Evolutionary conservation across 2,888 invertebrate species (phyloP), one percentile per base, ranked within the genome.

Genomic region (Tricholauxania praeusta): DNA sequence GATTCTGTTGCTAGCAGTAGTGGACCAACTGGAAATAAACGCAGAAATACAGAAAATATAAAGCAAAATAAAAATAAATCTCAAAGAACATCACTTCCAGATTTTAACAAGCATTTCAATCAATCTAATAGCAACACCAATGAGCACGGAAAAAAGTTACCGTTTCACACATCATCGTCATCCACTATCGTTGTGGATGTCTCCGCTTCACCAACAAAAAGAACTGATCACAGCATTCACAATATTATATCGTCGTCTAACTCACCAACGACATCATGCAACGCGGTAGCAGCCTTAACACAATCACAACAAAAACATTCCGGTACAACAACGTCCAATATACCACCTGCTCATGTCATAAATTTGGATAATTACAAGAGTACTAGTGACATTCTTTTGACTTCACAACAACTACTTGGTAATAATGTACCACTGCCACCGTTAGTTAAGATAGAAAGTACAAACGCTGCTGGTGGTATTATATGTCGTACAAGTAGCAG

Each of bases 331-430:
- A 7, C 51, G 12, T 19, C 19, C 47, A 28, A 15, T 22, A 39
- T 52, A 14, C 39, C 82, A 12, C 74, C 78, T 67, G 82, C 87
- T 32, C 86, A 85, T 76, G 76, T 86, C 74, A 86, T 87, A 69
- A 85, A 86, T 76, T 80, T 87, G 74, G 87, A 87, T 74, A 83
- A 87, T 71, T 85, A 85, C 72, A 85, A 83, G 75, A 81, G 83
- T 75, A 79, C 84, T 67, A 83, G 83, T 72, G 87, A 86, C 72
- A 87, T 87, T 74, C 78, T 39, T 39, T 82, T 85, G 73, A 85
- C 86, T 74, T 84, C 86, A 32, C 84, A 86, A 77, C 83, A 86
- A 78, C 75, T 86, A 72, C 75, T 83, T 75, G 14, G 72, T 76
- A 15, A 71, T 72, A 48, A 39, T 39, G 39, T 39, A 39, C 7